Evolutionary conservation across 2,888 invertebrate species (phyloP).

Genomic region (Glomeris marginata): DNA sequence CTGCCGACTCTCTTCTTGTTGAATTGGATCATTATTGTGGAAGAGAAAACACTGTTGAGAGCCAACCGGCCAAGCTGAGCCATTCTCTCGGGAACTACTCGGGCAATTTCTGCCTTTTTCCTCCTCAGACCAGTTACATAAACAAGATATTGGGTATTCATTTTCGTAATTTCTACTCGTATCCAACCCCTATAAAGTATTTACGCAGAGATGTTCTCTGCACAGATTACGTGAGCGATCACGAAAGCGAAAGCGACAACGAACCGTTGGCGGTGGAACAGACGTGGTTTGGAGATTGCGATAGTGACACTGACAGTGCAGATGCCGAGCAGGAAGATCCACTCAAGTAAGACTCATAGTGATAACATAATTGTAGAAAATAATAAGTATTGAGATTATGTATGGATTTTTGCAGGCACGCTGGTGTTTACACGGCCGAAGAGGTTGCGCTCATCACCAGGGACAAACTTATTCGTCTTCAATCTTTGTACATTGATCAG

Average conservation of each 20-base stretch:
- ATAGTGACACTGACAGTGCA: slow-evolving; percentile 60
- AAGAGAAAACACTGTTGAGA: too few relatives aligned
- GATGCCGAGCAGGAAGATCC: slow-evolving; percentile 61
- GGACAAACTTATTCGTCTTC: slow-evolving; percentile 56
- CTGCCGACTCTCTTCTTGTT: slow-evolving; percentile 48
- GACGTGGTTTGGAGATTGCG: slow-evolving; percentile 46
- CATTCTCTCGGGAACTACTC: too few relatives aligned
- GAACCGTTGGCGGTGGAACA: slow-evolving; percentile 42
- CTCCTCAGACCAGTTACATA: too few relatives aligned
- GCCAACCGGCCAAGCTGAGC: too few relatives aligned
- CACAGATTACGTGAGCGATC: slow-evolving; percentile 51
- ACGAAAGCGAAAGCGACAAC: slow-evolving; percentile 49
- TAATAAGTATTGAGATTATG: background rate
- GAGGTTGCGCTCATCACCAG: slow-evolving; percentile 65
- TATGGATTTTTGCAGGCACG: slow-evolving; percentile 43
- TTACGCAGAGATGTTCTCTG: slow-evolving; percentile 28
- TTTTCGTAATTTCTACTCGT: background rate
- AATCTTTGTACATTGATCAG: slow-evolving; percentile 67
- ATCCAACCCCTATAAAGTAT: background rate
- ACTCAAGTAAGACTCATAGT: slow-evolving; percentile 41
- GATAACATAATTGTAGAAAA: background rate
- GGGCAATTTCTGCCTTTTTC: too few relatives aligned
- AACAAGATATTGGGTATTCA: background rate
- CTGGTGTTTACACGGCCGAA: slow-evolving; percentile 75
- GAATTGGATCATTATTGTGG: slow-evolving; percentile 44